phyloP scores from a whole-genome alignment of 2,888 invertebrate genomes.

The Neoscelio sp. region DNA sequence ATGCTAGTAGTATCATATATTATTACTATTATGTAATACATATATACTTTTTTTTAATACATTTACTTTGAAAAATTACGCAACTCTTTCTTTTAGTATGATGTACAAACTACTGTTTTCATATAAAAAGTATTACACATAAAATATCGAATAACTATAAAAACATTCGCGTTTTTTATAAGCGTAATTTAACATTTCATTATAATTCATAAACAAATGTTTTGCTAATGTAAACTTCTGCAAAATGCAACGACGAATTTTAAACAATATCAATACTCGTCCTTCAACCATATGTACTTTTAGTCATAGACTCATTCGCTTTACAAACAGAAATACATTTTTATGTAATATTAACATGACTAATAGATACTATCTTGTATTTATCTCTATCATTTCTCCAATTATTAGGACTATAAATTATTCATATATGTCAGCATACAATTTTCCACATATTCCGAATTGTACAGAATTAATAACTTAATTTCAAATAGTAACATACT shows the following conservation, averaged over 20 bases:
- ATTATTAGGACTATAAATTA: slow-evolving; percentile 53
- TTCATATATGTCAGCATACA: slow-evolving; percentile 33
- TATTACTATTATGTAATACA: too few relatives aligned
- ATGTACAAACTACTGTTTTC: too few relatives aligned
- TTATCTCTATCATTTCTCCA: slow-evolving; percentile 57
- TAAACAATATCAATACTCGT: slow-evolving; percentile 12
- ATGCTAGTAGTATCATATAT: too few relatives aligned
- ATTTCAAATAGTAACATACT: slow-evolving; percentile 40
- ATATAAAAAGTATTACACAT: too few relatives aligned
- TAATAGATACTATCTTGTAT: slow-evolving; percentile 55
- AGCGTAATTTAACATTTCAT: too few relatives aligned
- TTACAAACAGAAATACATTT: slow-evolving; percentile 42
- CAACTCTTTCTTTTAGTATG: too few relatives aligned
- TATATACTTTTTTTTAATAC: too few relatives aligned
- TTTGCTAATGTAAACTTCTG: too few relatives aligned
- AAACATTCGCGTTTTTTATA: too few relatives aligned
- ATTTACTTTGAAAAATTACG: too few relatives aligned
- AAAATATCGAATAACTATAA: too few relatives aligned
- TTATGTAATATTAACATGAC: slow-evolving; percentile 52
- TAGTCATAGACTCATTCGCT: slow-evolving; percentile 19
- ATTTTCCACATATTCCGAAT: slow-evolving; percentile 42
- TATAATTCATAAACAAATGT: too few relatives aligned
- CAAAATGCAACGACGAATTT: slow-evolving; percentile 3
- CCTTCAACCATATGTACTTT: slow-evolving; percentile 32
- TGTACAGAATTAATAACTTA: slow-evolving; percentile 54